Evolutionary conservation across 1,140 invertebrate genomes (phyloP).

Genomic region (Vanessa tameamea): DNA sequence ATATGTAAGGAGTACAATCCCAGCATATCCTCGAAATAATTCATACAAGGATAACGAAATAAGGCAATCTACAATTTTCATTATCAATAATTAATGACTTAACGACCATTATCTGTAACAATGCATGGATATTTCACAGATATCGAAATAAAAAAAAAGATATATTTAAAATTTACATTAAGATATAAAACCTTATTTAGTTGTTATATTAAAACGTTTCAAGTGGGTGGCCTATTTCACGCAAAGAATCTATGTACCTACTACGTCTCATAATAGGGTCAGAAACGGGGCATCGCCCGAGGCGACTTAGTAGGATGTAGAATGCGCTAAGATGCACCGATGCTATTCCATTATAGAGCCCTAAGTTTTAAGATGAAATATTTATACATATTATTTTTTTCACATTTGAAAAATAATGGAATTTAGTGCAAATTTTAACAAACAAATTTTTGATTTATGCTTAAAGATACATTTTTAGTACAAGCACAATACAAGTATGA

Average conservation of each 20-base stretch:
- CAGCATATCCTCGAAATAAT: no score
- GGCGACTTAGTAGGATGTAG: background rate
- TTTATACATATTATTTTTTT: background rate
- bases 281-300: constrained; percentile 1
- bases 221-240: constrained; percentile 8
- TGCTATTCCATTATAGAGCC: no score
- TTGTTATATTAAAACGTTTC: constrained; percentile 1
- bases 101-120: background rate
- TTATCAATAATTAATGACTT: background rate
- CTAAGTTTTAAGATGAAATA: background rate
- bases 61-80: no score
- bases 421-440: no score
- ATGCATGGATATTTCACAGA: background rate
- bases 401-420: background rate
- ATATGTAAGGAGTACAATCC: no score
- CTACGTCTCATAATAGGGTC: constrained; percentile 9
- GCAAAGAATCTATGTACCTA: constrained; percentile 4
- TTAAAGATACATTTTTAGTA: no score
- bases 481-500: no score
- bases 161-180: no score
- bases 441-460: background rate
- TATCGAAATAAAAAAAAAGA: no score
- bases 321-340: background rate
- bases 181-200: no score
- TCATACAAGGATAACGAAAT: no score